Evolutionary conservation across 2,888 invertebrate species (phyloP), one percentile per base, ranked within the genome.

Genomic region (Chrysolina americana): DNA sequence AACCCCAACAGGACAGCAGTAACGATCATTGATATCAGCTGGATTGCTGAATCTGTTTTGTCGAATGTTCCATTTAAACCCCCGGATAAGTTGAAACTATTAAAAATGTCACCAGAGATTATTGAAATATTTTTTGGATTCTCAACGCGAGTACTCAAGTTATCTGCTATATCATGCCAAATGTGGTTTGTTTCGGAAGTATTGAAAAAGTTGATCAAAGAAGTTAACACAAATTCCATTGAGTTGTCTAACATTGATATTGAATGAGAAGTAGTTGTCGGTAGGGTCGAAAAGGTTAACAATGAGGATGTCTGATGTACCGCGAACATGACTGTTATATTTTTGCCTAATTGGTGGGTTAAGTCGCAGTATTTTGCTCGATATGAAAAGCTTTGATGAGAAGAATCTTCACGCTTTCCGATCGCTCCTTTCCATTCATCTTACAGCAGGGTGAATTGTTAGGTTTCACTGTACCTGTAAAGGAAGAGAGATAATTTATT

Each of bases 1-100:
- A 92, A 87, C 76, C 92, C 92, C 78, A 92, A 89, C 48, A 91
- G 84, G 70, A 91, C 86, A 41, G 91, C 92, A 80, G 91, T 92
- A 80, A 88, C 89, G 72, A 93, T 92, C 85, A 92, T 92, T 76
- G 92, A 90, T 76, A 92, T 87, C 82, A 93, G 89, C 75, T 90
- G 79, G 63, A 85, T 79, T 13, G 74, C 75, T n/a, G 66, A 73
- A 15, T 71, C 41, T 84, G 89, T 89, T 86, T 88, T 87, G 87
- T 81, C 71, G 28, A 65, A 70, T 84, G 89, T 89, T 86, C 89
- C 87, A 87, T 81, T 83, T 8, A 76, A 64, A 65, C 21, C 70
- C 41, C 13, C 41, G 28, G 65, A 74, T 70, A 65, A 53, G 68
- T 82, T 81, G 23, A 41, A 69, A 62, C 70, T 65, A 5, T 10